Conservation (phyloP, 2,113 vertebrate species). For the Tragulus kanchil region DNA sequence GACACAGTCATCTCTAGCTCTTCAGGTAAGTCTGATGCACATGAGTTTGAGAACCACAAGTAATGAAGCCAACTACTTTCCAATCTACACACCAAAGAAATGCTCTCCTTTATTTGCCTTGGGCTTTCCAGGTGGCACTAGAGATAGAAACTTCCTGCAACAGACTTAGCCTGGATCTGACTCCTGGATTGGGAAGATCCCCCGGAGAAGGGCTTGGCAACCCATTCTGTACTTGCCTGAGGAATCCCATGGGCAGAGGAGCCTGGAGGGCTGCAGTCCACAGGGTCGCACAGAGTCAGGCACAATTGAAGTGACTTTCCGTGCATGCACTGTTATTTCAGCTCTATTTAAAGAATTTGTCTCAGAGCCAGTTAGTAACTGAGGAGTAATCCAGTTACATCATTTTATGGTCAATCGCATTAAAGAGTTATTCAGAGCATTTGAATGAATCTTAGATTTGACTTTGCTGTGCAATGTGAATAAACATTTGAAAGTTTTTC, state of each 20-base stretch:
- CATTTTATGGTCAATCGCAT: slow-evolving; percentile 8
- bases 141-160: background rate
- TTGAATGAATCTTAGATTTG: slow-evolving; percentile 17
- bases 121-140: background rate
- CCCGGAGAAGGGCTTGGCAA: background rate
- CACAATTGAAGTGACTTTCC: background rate
- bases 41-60: background rate
- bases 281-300: background rate
- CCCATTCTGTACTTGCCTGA: background rate
- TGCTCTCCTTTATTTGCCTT: background rate
- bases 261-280: background rate
- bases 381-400: slow-evolving; percentile 34
- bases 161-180: background rate
- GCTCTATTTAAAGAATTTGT: slow-evolving; percentile 24
- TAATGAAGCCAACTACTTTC: background rate
- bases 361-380: slow-evolving; percentile 2
- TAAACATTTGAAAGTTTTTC: background rate
- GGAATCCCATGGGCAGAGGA: background rate
- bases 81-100: background rate
- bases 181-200: background rate
- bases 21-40: background rate
- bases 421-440: background rate
- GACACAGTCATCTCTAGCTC: background rate
- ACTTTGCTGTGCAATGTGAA: background rate
- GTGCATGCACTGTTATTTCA: background rate